Evolutionary conservation across 53 echinoderm and acorn worm species (phyloP).

Genomic region (Astropecten irregularis): DNA sequence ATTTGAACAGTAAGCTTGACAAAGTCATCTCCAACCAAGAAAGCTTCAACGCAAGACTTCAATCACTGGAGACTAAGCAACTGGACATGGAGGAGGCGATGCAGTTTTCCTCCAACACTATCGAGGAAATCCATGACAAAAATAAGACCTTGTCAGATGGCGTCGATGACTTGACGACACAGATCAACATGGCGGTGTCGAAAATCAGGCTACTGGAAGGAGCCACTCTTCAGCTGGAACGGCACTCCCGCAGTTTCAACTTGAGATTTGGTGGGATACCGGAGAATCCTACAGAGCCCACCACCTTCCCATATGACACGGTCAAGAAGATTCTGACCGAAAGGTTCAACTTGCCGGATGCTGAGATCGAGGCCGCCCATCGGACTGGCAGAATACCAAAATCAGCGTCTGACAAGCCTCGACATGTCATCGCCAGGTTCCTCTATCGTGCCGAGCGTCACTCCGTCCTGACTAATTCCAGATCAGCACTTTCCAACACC

Average conservation of each 20-base stretch:
- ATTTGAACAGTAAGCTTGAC: neutral
- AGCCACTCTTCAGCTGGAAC: neutral
- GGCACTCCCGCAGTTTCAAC: neutral
- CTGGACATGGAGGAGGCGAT: neutral
- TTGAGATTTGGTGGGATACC: constrained; percentile 14
- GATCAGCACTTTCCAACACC: neutral
- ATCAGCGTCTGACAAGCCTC: constrained; percentile 3
- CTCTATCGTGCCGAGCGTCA: neutral
- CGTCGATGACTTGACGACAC: neutral
- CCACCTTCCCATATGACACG: neutral
- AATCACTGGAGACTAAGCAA: neutral
- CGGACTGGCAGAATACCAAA: constrained; percentile 5
- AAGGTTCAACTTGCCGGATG: neutral
- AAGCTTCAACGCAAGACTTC: neutral
- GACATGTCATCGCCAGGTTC: constrained; percentile 19
- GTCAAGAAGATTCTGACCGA: constrained; percentile 21
- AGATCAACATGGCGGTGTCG: neutral
- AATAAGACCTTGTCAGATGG: neutral
- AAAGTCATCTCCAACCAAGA: neutral
- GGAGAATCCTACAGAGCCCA: neutral
- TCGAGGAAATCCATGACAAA: neutral
- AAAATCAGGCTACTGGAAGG: neutral
- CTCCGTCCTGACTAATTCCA: neutral
- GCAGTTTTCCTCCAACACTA: neutral
- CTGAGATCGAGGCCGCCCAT: constrained; percentile 7